Percentiles rank a stretch among this genome's conserved stretches.
Evolutionary conservation across 2,888 invertebrate species (phyloP).

Genomic region (Ectemnius lituratus): DNA sequence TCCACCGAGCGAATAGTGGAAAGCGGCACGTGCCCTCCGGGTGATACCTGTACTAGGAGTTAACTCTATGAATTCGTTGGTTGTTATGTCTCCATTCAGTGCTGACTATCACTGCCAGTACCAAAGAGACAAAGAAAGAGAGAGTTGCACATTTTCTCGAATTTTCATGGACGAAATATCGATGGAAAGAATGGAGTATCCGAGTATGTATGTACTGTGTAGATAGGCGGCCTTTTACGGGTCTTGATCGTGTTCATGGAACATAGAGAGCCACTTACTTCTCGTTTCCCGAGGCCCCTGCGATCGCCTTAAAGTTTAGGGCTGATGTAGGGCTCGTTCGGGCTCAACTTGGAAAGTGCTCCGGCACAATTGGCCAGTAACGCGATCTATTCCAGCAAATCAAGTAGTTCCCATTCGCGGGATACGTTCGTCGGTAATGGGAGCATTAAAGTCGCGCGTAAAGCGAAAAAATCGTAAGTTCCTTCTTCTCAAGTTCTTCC

Average conservation of each 20-base stretch:
- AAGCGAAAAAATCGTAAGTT: slow-evolving; percentile 23
- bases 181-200: too few relatives aligned
- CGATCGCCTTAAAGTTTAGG: neutral
- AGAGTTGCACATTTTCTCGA: too few relatives aligned
- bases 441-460: slow-evolving; percentile 37
- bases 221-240: too few relatives aligned
- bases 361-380: neutral
- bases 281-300: neutral
- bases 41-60: too few relatives aligned
- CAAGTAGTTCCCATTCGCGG: slow-evolving; percentile 1
- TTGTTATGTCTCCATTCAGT: too few relatives aligned
- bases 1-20: neutral
- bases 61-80: too few relatives aligned
- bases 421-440: slow-evolving; percentile 34
- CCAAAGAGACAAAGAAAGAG: too few relatives aligned
- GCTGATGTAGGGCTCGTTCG: neutral
- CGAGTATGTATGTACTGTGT: too few relatives aligned
- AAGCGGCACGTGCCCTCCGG: neutral
- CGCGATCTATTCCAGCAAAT: slow-evolving; percentile 21
- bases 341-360: slow-evolving; percentile 6
- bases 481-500: neutral
- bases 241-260: too few relatives aligned
- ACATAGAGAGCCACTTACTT: too few relatives aligned
- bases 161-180: too few relatives aligned
- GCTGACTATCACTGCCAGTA: too few relatives aligned